These are phyloP conservation scores for Actinemys pallida DNA, from an alignment of 2,113 vertebrate species.

Conservation along the genomic window DNA sequence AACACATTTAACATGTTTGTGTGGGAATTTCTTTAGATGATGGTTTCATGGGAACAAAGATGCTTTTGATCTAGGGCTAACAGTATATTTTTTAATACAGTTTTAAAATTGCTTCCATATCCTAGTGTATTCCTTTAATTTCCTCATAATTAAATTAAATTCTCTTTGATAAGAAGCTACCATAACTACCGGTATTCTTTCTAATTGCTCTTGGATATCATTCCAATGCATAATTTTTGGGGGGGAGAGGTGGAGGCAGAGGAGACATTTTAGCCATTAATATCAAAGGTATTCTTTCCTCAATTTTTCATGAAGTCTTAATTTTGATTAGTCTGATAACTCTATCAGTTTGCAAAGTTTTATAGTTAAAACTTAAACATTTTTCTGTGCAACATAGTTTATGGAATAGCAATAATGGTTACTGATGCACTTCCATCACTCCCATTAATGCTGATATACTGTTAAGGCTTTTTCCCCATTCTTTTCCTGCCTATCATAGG, in stretches of 20 bases:
- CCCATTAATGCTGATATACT: background rate
- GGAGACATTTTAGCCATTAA: background rate
- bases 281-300: background rate
- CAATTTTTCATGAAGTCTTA: background rate
- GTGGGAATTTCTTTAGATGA: background rate
- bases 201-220: background rate
- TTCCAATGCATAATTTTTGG: background rate
- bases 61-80: background rate
- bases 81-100: background rate
- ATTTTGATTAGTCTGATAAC: background rate
- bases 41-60: background rate
- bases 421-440: background rate
- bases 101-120: background rate
- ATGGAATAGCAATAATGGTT: background rate
- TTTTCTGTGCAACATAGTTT: background rate
- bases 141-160: background rate
- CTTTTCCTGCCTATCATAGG: background rate
- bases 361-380: background rate
- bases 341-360: background rate
- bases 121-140: background rate
- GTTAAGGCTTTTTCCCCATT: background rate
- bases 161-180: background rate
- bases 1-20: background rate
- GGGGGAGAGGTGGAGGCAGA: background rate
- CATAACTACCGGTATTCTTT: background rate